Base-by-base conservation (phyloP, 2,113 vertebrate species). In the Plecotus auritus region DNA sequence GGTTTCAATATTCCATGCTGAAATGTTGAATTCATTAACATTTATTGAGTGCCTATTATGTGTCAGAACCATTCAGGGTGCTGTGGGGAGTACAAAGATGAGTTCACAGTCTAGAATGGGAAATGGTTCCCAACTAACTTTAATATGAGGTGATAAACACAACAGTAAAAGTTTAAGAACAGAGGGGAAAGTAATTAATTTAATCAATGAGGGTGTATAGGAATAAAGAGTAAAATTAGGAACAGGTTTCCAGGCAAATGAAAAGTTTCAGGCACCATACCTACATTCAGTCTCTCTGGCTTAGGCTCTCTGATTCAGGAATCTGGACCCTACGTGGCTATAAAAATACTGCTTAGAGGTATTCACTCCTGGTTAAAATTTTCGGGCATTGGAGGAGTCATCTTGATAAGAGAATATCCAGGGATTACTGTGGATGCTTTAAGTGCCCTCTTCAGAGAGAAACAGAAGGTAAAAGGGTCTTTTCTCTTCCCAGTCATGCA, bases 11-110 rank as follows among this genome's bases (percentile, higher is more conserved):
- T 67, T 88, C 84, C 59, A 80, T 47, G 54, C 47, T 56, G 54
- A 96, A 94, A 93, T 88, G 69, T 61, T 93, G 85, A 93, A 88
- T 88, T 95, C 77, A 90, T 96, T 94, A 96, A 95, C 66, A 76
- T 77, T 94, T 96, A 94, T 8, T 70, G 70, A 85, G 72, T 93
- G 67, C 61, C 88, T 85, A 94, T 83, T 78, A 70, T 18, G 51
- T 84, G 49, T 88, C 67, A 76, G 78, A 94, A 77, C 32, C 69
- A 28, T 67, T 81, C 67, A 87, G 42, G 66, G 90, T 89, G 51
- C 70, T 66, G 51, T 9, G 49, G 54, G 16, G 37, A 82, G 42
- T 64, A 91, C 59, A 80, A 87, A 93, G 91, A 95, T 93, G 88
- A 90, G 82, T 56, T 92, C 66, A 81, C n/a, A 2, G 73, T 88